These are phyloP conservation scores for Isichthys henryi DNA, from an alignment of 2,113 vertebrate genomes.

Conservation along the genomic window DNA sequence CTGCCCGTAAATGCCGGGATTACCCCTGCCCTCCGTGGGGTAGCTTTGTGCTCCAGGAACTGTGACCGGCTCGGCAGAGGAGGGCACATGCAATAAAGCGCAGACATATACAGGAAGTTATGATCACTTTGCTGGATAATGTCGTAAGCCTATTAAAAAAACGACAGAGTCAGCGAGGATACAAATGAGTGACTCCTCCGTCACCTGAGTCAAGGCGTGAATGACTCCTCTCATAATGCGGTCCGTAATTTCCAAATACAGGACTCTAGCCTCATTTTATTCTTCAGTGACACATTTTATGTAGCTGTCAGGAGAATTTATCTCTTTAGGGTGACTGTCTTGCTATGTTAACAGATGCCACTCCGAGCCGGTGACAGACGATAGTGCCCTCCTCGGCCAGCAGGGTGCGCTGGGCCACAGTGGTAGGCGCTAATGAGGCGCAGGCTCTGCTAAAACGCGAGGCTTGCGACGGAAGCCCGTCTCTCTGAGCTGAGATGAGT, in stretches of 20 bases:
- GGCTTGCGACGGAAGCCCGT: conserved; percentile 44
- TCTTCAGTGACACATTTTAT: neutral
- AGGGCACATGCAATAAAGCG: neutral
- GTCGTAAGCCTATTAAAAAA: conserved; percentile 3
- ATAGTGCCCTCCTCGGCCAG: conserved; percentile 36
- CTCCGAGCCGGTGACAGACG: neutral
- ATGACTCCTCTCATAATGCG: neutral
- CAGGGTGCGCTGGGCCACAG: conserved; percentile 65
- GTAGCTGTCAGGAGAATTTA: neutral
- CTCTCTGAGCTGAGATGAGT: conserved; percentile 64
- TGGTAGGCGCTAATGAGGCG: conserved; percentile 28
- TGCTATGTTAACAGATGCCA: neutral
- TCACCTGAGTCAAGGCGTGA: neutral
- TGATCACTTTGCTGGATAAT: neutral
- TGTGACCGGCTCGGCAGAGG: neutral
- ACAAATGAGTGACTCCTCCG: neutral
- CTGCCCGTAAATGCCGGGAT: neutral
- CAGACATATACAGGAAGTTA: neutral
- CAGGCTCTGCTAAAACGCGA: conserved; percentile 34
- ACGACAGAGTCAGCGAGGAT: neutral
- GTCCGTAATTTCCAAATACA: neutral
- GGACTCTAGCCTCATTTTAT: neutral
- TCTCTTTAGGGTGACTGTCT: neutral
- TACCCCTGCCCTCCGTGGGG: neutral
- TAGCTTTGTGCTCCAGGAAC: neutral